phyloP scores from a whole-genome alignment of 2,888 invertebrate genomes.

The Acleris holmiana region DNA sequence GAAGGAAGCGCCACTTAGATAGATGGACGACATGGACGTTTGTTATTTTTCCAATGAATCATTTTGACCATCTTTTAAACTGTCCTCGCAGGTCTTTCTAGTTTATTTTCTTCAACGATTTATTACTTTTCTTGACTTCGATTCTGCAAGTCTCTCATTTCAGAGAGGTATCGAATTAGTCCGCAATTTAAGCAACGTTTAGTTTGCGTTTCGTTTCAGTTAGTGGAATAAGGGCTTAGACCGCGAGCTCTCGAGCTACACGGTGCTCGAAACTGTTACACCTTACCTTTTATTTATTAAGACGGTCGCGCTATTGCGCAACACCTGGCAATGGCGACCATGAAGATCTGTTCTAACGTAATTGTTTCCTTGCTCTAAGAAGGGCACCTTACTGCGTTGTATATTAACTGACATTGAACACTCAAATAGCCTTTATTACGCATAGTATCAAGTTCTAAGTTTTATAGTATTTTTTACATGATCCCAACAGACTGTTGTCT shows the following conservation, averaged over 20 bases:
- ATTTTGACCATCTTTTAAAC: too few relatives aligned
- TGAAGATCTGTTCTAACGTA: constrained; percentile 35
- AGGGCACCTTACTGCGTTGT: constrained; percentile 36
- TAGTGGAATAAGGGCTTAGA: constrained; percentile 10
- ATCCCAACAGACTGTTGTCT: too few relatives aligned
- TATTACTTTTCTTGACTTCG: too few relatives aligned
- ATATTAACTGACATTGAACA: constrained; percentile 29
- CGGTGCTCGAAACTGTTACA: constrained; percentile 13
- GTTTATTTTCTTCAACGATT: too few relatives aligned
- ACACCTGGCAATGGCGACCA: constrained; percentile 26
- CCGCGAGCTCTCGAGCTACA: constrained; percentile 1
- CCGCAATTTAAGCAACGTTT: neutral
- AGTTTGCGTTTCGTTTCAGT: constrained; percentile 8
- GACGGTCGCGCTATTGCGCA: constrained; percentile 25
- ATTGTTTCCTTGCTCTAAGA: constrained; percentile 34
- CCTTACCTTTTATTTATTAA: constrained; percentile 18
- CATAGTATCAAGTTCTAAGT: too few relatives aligned
- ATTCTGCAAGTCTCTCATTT: too few relatives aligned
- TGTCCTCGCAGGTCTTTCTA: too few relatives aligned
- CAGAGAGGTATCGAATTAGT: neutral
- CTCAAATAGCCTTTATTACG: neutral
- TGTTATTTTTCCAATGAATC: neutral
- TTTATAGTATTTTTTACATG: too few relatives aligned
- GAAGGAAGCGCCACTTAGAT: constrained; percentile 5
- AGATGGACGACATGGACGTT: too few relatives aligned